A percentile compares a stretch with the other conserved stretches of the same genome.
phyloP scores from a whole-genome alignment of 2,888 invertebrate genomes.

The Chrysolina americana region DNA sequence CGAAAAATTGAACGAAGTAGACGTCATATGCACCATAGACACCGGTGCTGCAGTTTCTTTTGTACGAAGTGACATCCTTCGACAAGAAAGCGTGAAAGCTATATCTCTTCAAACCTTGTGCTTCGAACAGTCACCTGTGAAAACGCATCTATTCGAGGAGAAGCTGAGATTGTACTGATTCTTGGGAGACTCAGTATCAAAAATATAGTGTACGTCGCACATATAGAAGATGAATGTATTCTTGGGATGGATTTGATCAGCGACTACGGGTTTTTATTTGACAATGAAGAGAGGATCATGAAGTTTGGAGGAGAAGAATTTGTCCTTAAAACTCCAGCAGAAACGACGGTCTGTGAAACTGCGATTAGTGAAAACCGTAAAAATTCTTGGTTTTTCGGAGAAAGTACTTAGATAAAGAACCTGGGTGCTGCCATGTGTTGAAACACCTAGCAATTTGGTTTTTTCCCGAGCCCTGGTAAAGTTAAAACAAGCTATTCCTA shows the following conservation, averaged over 20 bases:
- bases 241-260: constrained; percentile 5
- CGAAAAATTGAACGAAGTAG: too few species aligned
- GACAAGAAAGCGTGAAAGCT: not conserved
- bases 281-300: too few species aligned
- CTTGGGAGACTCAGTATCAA: not conserved
- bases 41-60: not conserved
- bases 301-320: too few species aligned
- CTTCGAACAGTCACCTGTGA: too few species aligned
- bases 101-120: too few species aligned
- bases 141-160: too few species aligned
- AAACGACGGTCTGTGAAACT: not conserved
- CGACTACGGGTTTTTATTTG: not conserved
- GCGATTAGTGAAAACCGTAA: not conserved
- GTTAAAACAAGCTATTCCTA: not conserved
- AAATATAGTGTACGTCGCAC: constrained; percentile 2
- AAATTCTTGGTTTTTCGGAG: not conserved
- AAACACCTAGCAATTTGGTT: too few species aligned
- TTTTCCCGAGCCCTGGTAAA: not conserved
- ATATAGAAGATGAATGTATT: constrained; percentile 12
- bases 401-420: not conserved
- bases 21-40: constrained; percentile 8
- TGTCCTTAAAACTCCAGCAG: not conserved
- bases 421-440: not conserved
- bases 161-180: too few species aligned
- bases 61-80: constrained; percentile 4